Evolutionary conservation across 30 jellyfish, hydroid and myxozoan species (phyloP).

Genomic region (Morbakka virulenta): DNA sequence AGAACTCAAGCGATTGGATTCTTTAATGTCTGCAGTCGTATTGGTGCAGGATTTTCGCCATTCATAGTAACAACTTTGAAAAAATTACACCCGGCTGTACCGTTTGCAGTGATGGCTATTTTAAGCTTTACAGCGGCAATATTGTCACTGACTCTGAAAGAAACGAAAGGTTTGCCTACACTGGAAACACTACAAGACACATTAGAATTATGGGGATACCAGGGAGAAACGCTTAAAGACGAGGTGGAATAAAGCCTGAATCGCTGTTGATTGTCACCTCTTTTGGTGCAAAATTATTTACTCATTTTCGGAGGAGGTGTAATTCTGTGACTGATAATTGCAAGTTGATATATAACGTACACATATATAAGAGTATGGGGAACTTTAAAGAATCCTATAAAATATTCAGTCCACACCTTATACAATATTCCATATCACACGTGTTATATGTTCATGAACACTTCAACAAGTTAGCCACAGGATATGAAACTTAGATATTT

Average conservation of each 20-base stretch:
- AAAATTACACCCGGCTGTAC: slow-evolving; percentile 45
- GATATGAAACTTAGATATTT: too few relatives aligned
- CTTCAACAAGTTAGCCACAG: too few relatives aligned
- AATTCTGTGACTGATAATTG: too few relatives aligned
- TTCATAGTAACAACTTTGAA: slow-evolving; percentile 56
- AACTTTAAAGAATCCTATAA: too few relatives aligned
- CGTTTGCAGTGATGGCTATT: slow-evolving; percentile 56
- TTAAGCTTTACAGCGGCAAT: slow-evolving; percentile 27
- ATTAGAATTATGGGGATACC: background rate
- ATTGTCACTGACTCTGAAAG: slow-evolving; percentile 39
- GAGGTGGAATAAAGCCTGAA: background rate
- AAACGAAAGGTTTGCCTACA: slow-evolving; percentile 46
- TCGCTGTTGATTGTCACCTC: too few relatives aligned
- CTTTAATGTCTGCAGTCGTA: slow-evolving; percentile 57
- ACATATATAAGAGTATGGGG: too few relatives aligned
- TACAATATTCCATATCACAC: too few relatives aligned
- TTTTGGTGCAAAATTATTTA: too few relatives aligned
- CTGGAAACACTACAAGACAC: slow-evolving; percentile 1
- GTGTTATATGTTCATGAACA: too few relatives aligned
- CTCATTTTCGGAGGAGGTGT: too few relatives aligned
- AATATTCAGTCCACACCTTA: too few relatives aligned
- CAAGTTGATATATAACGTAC: too few relatives aligned
- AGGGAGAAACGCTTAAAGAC: background rate
- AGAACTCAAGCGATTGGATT: slow-evolving; percentile 82
- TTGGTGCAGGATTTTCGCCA: slow-evolving; percentile 83